Conservation (phyloP, 2,113 vertebrate genomes). For the Hypanus sabinus region DNA sequence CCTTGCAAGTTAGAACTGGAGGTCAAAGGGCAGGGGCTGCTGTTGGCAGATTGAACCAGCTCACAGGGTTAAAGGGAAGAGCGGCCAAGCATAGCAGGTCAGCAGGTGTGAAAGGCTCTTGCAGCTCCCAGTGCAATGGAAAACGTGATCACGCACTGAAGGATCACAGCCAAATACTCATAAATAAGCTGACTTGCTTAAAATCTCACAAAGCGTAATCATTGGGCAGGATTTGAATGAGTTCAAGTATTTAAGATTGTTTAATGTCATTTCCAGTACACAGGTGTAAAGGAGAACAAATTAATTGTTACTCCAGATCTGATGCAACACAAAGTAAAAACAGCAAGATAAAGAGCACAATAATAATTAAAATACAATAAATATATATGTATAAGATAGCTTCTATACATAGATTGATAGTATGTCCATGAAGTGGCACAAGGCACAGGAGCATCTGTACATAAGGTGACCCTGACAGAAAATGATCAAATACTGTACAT, state of each 20-base stretch:
- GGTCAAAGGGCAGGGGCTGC: not conserved
- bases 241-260: not conserved
- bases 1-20: not conserved
- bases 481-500: no score
- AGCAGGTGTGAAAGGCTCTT: not conserved
- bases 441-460: no score
- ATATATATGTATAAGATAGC: no score
- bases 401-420: no score
- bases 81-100: not conserved
- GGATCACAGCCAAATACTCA: not conserved
- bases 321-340: no score
- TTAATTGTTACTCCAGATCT: no score
- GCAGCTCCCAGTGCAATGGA: not conserved
- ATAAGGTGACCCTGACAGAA: no score
- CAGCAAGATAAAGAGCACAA: no score
- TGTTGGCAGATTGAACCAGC: not conserved
- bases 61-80: not conserved
- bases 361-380: no score
- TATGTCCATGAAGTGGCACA: no score
- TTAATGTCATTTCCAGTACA: no score
- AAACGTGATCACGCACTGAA: not conserved
- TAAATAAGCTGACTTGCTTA: not conserved
- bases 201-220: not conserved
- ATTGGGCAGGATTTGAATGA: not conserved
- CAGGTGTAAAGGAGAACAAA: no score